Evolutionary conservation across 2,888 invertebrate genomes (phyloP), one percentile per base, ranked within the genome.

Genomic region (Crematogaster levior): DNA sequence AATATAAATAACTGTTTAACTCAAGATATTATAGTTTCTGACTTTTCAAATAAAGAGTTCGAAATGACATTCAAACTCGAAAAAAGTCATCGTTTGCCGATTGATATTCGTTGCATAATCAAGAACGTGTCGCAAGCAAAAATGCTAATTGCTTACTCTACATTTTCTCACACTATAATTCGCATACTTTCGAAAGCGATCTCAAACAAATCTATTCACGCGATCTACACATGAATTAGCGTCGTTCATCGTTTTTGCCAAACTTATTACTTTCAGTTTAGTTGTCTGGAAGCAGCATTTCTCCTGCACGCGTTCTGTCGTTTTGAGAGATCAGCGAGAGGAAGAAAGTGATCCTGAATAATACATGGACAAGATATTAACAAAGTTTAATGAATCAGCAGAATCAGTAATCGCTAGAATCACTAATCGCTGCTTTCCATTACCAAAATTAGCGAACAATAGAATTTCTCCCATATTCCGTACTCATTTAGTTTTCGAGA

Each of bases 381-480:
- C 56, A 43, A 81, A 82, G 82, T 84, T 86, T 77, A 77, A 81
- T 65, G 61, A 46, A n/a, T n/a, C n/a, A n/a, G n/a, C n/a, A n/a
- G n/a, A n/a, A n/a, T n/a, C n/a, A n/a, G n/a, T n/a, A n/a, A n/a
- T n/a, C n/a, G n/a, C n/a, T n/a, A n/a, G n/a, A n/a, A n/a, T n/a
- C n/a, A n/a, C n/a, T n/a, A n/a, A n/a, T n/a, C n/a, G n/a, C n/a
- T 72, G 51, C n/a, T 51, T 85, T 79, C 60, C 43, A 81, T 81
- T 81, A 79, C 60, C 51, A 37, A 46, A 80, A 81, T 86, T 86
- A 79, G 61, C 56, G 48, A 10, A n/a, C 15, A 21, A n/a, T 27
- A 21, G 51, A 43, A 81, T 73, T 21, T 15, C 5, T 58, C 5
- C 4, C 24, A 21, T 46, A 30, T 60, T 65, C 24, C 6, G 34